Conservation (phyloP, 2,113 vertebrate genomes). For the Charadrius vociferus region DNA sequence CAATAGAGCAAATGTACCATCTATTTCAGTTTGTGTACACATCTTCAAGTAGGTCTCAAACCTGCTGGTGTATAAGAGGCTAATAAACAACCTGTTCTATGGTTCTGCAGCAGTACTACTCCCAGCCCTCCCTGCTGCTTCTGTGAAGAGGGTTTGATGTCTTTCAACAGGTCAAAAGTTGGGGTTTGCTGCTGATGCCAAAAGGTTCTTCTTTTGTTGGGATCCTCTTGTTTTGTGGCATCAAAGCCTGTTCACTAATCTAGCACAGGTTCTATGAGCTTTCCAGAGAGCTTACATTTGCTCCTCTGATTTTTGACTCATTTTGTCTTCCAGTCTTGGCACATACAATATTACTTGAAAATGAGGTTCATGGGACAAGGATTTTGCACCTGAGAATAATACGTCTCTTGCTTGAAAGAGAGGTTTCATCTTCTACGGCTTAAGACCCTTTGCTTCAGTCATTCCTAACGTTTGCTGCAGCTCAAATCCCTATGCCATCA, state of each 20-base stretch:
- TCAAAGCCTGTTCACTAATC: neutral
- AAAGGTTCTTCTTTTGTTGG: neutral
- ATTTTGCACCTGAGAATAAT: neutral
- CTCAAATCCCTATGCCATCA: neutral
- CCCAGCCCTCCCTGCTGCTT: neutral
- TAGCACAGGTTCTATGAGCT: neutral
- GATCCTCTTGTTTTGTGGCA: neutral
- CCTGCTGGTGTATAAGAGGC: neutral
- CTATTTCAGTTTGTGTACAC: neutral
- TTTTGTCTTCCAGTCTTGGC: neutral
- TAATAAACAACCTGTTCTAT: neutral
- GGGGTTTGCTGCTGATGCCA: neutral
- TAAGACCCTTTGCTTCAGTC: neutral
- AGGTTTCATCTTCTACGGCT: neutral
- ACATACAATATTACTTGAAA: neutral
- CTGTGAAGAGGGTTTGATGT: neutral
- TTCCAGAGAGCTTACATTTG: neutral
- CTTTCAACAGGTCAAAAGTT: neutral
- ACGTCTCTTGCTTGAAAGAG: neutral
- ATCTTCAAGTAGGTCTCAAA: neutral
- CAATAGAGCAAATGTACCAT: neutral
- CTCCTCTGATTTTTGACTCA: neutral
- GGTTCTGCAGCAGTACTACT: neutral
- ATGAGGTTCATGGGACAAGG: neutral
- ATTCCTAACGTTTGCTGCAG: neutral